A percentile compares a stretch with the other conserved stretches of the same genome.
These are phyloP conservation scores for Nomada hirtipes DNA, from an alignment of 2,888 invertebrate genomes.

Conservation along the genomic window DNA sequence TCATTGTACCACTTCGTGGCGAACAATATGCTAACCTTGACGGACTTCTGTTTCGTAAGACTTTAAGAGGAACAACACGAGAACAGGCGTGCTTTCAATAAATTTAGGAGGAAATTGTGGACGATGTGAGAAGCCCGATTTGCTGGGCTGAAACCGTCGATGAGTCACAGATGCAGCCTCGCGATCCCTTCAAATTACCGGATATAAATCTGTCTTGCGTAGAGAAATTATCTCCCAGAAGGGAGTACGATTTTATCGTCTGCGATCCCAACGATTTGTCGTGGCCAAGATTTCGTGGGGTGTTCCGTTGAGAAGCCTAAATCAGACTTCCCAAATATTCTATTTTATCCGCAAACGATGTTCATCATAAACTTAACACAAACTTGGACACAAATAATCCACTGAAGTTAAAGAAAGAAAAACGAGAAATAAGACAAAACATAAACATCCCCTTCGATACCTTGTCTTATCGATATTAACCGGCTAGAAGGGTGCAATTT, in stretches of 20 bases:
- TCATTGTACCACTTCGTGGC: too few relatives aligned
- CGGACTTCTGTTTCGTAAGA: too few relatives aligned
- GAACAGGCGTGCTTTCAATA: too few relatives aligned
- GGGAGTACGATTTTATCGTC: constrained; percentile 29
- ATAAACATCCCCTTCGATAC: neutral
- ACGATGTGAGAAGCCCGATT: constrained; percentile 19
- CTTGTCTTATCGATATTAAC: neutral
- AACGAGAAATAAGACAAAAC: neutral
- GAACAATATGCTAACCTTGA: too few relatives aligned
- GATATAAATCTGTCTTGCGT: constrained; percentile 31
- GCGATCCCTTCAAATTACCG: constrained; percentile 45
- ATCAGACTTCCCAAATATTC: neutral
- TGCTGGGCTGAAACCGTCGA: constrained; percentile 19
- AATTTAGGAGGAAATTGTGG: too few relatives aligned
- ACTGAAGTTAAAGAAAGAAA: neutral
- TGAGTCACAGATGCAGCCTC: constrained; percentile 51
- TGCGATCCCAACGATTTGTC: constrained; percentile 20
- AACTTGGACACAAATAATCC: neutral
- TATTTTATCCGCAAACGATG: too few relatives aligned
- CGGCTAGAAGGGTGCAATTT: neutral
- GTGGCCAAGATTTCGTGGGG: neutral
- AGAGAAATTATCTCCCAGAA: constrained; percentile 26
- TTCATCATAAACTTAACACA: too few relatives aligned
- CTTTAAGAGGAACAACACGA: too few relatives aligned
- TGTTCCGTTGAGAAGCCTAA: neutral